phyloP scores from a whole-genome alignment of 2,797 vertebrate genomes.

The Agapornis canus region DNA sequence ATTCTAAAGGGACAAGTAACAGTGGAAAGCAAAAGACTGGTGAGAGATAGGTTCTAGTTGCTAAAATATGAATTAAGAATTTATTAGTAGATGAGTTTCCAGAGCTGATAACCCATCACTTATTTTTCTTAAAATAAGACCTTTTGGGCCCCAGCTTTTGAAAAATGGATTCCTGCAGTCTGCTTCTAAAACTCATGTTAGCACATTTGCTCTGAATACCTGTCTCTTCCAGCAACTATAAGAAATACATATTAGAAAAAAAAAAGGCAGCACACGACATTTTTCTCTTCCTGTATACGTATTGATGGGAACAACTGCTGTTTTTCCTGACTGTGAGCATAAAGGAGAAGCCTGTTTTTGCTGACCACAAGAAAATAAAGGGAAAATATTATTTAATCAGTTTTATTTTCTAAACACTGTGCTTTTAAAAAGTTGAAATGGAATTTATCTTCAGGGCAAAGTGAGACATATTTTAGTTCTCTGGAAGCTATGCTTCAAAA shows the following conservation, averaged over 20 bases:
- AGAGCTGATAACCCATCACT: not conserved
- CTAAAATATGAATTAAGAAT: not conserved
- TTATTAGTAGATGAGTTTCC: not conserved
- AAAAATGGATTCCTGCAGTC: not conserved
- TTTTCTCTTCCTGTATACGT: accelerated
- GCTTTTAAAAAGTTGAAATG: not conserved
- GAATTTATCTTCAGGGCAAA: not conserved
- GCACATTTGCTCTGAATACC: not conserved
- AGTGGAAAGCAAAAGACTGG: not conserved
- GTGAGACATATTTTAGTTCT: not conserved
- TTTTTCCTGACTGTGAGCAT: not conserved
- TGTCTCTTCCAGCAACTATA: not conserved
- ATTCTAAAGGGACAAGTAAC: not conserved
- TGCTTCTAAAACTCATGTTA: not conserved
- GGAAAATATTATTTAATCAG: not conserved
- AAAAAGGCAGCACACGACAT: not conserved
- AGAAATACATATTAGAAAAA: not conserved
- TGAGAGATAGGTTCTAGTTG: not conserved
- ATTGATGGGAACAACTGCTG: not conserved
- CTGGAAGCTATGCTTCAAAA: not conserved
- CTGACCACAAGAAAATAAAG: not conserved
- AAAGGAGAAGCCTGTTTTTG: not conserved
- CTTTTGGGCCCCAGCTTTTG: not conserved
- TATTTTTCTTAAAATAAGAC: not conserved
- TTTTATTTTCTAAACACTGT: not conserved